These are phyloP conservation scores for Ptychodera flava DNA, from an alignment of 35 echinoderm and acorn worm genomes.

Conservation along the genomic window DNA sequence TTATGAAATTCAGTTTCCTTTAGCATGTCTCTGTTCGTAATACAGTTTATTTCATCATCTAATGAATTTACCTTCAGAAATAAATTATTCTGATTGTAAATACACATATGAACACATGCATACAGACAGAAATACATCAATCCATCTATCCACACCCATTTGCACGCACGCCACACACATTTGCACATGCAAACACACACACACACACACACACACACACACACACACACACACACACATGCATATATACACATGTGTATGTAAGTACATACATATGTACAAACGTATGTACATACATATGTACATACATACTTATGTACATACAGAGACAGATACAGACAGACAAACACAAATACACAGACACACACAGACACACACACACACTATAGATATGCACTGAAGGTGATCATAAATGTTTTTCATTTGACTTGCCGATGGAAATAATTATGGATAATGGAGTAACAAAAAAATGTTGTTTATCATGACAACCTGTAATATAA, in stretches of 20 bases:
- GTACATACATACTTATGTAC: background rate
- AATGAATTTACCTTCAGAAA: no score
- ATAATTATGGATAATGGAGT: background rate
- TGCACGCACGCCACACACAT: background rate
- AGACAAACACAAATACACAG: background rate
- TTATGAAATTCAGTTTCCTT: no score
- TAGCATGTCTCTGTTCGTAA: no score
- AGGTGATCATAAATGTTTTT: background rate
- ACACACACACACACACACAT: background rate
- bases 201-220: background rate
- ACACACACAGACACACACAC: background rate
- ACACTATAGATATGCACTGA: background rate
- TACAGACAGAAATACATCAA: background rate
- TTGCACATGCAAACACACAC: background rate
- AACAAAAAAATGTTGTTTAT: background rate
- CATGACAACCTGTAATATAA: background rate
- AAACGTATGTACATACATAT: background rate
- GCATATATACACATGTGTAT: background rate
- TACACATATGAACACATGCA: background rate
- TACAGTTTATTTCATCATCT: no score
- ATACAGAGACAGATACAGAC: background rate
- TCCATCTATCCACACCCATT: background rate
- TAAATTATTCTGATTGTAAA: no score
- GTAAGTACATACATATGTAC: background rate
- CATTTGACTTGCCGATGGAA: background rate